A percentile compares a stretch with the other conserved stretches of the same genome.
phyloP scores from a whole-genome alignment of 2,888 invertebrate genomes.

The Diarsia mendica region DNA sequence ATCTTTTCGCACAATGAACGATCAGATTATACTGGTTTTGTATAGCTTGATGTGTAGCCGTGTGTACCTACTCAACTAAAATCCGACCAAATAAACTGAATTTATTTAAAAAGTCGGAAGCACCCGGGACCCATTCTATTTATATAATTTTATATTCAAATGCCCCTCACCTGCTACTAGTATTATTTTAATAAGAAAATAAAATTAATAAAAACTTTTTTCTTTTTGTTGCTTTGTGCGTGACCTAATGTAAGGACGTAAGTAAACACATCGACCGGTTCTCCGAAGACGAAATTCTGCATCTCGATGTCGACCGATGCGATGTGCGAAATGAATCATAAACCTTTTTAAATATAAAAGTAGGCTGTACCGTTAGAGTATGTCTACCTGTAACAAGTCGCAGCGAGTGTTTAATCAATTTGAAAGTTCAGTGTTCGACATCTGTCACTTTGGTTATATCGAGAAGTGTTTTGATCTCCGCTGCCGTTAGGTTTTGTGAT shows the following conservation, averaged over 20 bases:
- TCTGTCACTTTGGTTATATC: slow-evolving; percentile 61
- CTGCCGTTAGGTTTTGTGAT: slow-evolving; percentile 56
- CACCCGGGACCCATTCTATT: too few relatives aligned
- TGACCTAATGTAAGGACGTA: slow-evolving; percentile 24
- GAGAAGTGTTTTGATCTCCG: slow-evolving; percentile 28
- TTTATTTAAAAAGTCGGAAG: too few relatives aligned
- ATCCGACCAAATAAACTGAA: too few relatives aligned
- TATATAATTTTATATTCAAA: too few relatives aligned
- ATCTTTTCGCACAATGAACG: too few relatives aligned
- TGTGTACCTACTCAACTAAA: too few relatives aligned
- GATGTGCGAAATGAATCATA: slow-evolving; percentile 68
- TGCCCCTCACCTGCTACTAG: too few relatives aligned
- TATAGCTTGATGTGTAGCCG: too few relatives aligned
- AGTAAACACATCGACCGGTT: slow-evolving; percentile 62
- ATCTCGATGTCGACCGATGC: slow-evolving; percentile 51
- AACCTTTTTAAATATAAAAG: slow-evolving; percentile 68
- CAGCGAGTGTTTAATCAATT: slow-evolving; percentile 59
- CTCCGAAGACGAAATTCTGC: slow-evolving; percentile 58
- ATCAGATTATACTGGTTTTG: too few relatives aligned
- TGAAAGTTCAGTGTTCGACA: slow-evolving; percentile 67
- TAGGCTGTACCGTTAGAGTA: slow-evolving; percentile 74
- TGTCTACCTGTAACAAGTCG: slow-evolving; percentile 51
- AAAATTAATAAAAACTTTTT: neutral
- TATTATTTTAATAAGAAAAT: too few relatives aligned
- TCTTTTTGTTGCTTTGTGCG: neutral